Conservation (phyloP, 2,797 vertebrate species). For the Myotis daubentonii region DNA sequence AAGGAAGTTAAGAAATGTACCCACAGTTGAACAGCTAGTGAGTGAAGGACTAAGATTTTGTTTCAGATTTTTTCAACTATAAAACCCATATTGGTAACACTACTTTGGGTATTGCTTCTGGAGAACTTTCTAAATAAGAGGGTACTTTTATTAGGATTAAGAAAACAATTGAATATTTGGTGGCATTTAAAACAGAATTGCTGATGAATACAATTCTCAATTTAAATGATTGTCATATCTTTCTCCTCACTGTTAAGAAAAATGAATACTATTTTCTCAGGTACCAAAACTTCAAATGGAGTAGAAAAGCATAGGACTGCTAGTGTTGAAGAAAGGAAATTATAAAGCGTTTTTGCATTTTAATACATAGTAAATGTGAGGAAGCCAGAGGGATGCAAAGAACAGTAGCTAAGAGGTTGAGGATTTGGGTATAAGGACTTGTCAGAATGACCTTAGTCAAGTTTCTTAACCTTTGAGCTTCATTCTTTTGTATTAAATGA, state of each 20-base stretch:
- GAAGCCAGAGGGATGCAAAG: constrained; percentile 2
- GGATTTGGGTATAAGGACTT: neutral
- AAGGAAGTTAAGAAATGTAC: constrained; percentile 40
- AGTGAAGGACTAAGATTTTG: neutral
- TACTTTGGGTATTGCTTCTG: constrained; percentile 28
- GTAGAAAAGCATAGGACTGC: neutral
- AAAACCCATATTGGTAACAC: constrained; percentile 4
- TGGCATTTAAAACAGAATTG: constrained; percentile 51
- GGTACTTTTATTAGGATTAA: neutral
- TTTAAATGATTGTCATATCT: constrained; percentile 22
- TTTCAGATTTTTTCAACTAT: neutral
- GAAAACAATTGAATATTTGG: constrained; percentile 21
- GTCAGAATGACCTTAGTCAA: constrained; percentile 11
- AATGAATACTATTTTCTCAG: constrained; percentile 4
- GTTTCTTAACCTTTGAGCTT: neutral
- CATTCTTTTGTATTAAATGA: neutral
- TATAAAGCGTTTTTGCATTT: constrained; percentile 36
- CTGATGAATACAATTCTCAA: neutral
- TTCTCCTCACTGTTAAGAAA: neutral
- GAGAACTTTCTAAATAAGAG: constrained; percentile 23
- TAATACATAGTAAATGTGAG: constrained; percentile 11
- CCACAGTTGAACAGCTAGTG: neutral
- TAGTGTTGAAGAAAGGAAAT: neutral
- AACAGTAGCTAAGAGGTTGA: neutral
- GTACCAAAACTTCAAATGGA: constrained; percentile 28